Percentiles rank a stretch among this genome's conserved stretches.
These are phyloP conservation scores for Lasioglossum morio DNA, from an alignment of 2,888 invertebrate genomes.

Conservation along the genomic window DNA sequence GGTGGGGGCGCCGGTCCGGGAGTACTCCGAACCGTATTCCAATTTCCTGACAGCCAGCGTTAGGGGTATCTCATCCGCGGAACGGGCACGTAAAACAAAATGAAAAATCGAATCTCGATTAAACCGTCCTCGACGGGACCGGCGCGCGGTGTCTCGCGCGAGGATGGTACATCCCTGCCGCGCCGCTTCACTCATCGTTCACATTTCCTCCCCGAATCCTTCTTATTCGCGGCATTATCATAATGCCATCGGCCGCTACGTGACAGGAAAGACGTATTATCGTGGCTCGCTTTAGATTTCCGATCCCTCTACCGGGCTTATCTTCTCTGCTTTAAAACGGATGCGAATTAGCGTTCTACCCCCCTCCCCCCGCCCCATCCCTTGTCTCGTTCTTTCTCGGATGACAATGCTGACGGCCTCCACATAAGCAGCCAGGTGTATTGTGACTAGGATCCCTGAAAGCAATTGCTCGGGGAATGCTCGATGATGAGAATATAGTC, in stretches of 20 bases:
- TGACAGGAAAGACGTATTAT: constrained; percentile 82
- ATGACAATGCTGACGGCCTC: neutral
- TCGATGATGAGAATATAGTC: neutral
- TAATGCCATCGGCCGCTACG: constrained; percentile 82
- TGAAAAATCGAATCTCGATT: constrained; percentile 64
- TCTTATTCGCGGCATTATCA: constrained; percentile 82
- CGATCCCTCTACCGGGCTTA: constrained; percentile 71
- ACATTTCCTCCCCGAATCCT: constrained; percentile 79
- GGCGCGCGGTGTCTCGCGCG: neutral
- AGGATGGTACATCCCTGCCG: constrained; percentile 65
- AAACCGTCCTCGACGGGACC: constrained; percentile 39
- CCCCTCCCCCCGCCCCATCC: neutral
- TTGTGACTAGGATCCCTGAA: neutral
- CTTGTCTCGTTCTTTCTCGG: neutral
- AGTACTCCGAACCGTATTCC: neutral
- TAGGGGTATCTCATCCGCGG: constrained; percentile 49
- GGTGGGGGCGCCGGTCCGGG: no score
- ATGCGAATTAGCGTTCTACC: constrained; percentile 66
- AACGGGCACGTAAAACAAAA: constrained; percentile 48
- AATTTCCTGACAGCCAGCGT: constrained; percentile 14
- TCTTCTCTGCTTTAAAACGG: constrained; percentile 68
- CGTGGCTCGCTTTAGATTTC: constrained; percentile 70
- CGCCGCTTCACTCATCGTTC: constrained; percentile 78
- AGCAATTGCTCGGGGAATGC: neutral
- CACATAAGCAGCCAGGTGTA: neutral